Evolutionary conservation across 2,888 invertebrate species (phyloP), one percentile per base, ranked within the genome.

Genomic region (Lasioglossum pauxillum): DNA sequence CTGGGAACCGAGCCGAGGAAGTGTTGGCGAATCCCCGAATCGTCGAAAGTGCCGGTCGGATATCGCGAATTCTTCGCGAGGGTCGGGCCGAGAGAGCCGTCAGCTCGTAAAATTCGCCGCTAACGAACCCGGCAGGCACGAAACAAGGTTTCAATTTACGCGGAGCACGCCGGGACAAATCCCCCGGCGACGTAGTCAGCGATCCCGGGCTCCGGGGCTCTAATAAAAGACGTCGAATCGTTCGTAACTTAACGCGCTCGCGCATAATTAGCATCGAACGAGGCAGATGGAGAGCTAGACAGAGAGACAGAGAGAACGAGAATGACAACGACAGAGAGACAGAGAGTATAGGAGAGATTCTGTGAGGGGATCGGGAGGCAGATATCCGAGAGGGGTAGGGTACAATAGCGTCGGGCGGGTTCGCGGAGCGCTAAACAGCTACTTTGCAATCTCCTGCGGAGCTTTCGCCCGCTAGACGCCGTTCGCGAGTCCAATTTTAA

Each of bases 401-500:
- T 27, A 60, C 60, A 60, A 64, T 64, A 64, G 64, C 27, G 64
- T n/a, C 57, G 41, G 5, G 27, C 10, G 31, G 60, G 27, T 27
- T 27, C 27, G 27, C 23, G 12, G 41, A 49, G 57, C 75, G 72
- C 74, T 83, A 87, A 87, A 87, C 81, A 87, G 81, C 79, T 82
- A 87, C 71, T 86, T 87, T 72, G 81, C 81, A 78, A 87, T 86
- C 75, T 79, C 10, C 75, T 53, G 72, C 60, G 44, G 14, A 27
- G 44, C 64, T 69, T 64, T 27, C 67, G 35, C 74, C 14, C 64
- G 67, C 31, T 60, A 16, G 46, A 23, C 57, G 41, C 27, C 76
- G 35, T 67, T 64, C 57, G 14, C 57, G 83, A 64, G 75, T 80
- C 72, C 79, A 84, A 86, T 89, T 89, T 89, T 89, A 89, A 89